Conservation (phyloP, 2,113 vertebrate genomes). For the Pao palembangensis region DNA sequence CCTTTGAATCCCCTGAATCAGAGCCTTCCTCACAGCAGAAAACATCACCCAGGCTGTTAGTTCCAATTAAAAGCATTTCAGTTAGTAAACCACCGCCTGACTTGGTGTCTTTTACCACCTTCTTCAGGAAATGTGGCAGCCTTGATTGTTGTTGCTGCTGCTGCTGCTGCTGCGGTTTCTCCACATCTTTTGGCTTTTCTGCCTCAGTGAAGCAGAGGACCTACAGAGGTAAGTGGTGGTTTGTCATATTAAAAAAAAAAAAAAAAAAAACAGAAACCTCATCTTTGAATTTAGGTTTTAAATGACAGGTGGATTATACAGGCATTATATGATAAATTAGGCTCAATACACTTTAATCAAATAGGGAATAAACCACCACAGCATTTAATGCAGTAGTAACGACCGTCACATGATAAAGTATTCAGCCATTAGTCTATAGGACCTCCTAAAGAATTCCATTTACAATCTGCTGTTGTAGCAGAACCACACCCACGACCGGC, state of each 20-base stretch:
- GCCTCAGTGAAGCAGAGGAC: constrained; percentile 46
- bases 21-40: background rate
- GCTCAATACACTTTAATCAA: too few relatives aligned
- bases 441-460: too few relatives aligned
- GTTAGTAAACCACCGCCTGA: background rate
- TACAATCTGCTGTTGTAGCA: too few relatives aligned
- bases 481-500: too few relatives aligned
- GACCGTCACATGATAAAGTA: too few relatives aligned
- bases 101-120: constrained; percentile 26
- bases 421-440: too few relatives aligned
- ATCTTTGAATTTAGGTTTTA: background rate
- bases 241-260: background rate
- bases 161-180: background rate
- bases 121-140: constrained; percentile 40
- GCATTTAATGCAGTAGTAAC: too few relatives aligned
- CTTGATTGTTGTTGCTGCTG: constrained; percentile 12
- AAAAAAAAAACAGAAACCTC: background rate
- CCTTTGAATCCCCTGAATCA: background rate
- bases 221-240: constrained; percentile 19
- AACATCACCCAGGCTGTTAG: background rate
- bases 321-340: too few relatives aligned
- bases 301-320: too few relatives aligned
- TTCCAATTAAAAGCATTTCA: background rate
- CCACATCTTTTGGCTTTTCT: background rate
- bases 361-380: too few relatives aligned